phyloP scores from a whole-genome alignment of 2,797 vertebrate species.

The Sciaenops ocellatus region DNA sequence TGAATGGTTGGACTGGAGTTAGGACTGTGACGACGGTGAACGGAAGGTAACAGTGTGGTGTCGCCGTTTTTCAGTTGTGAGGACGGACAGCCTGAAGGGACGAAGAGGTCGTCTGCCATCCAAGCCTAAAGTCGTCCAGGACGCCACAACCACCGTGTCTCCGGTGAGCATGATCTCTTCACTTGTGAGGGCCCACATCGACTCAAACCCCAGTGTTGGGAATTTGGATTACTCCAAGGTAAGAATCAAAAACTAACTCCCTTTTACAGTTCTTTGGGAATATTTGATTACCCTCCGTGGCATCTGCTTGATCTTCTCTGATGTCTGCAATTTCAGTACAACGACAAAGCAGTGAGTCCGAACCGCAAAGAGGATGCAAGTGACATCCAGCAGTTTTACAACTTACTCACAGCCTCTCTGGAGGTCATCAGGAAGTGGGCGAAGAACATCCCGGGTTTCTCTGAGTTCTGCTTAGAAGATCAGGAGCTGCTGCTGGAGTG shows the following conservation, averaged over 20 bases:
- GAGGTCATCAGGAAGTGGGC: slow-evolving; percentile 94
- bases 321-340: slow-evolving; percentile 84
- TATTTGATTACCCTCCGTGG: neutral
- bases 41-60: neutral
- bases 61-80: slow-evolving; percentile 86
- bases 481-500: slow-evolving; percentile 95
- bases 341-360: slow-evolving; percentile 83
- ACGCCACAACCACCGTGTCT: slow-evolving; percentile 69
- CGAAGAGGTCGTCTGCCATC: slow-evolving; percentile 95
- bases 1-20: neutral
- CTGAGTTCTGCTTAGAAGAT: slow-evolving; percentile 89
- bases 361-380: slow-evolving; percentile 91
- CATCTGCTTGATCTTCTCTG: slow-evolving; percentile 22
- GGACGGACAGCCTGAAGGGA: slow-evolving; percentile 96
- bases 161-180: slow-evolving; percentile 92
- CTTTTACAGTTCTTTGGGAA: rapidly evolving
- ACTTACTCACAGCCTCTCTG: slow-evolving; percentile 92
- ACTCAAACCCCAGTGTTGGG: slow-evolving; percentile 88
- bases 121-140: slow-evolving; percentile 89
- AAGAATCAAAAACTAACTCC: slow-evolving; percentile 24
- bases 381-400: slow-evolving; percentile 94
- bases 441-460: slow-evolving; percentile 91
- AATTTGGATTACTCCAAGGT: slow-evolving; percentile 97
- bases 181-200: slow-evolving; percentile 93
- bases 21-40: neutral